phyloP scores from a whole-genome alignment of 2,797 vertebrate genomes.

The Tenualosa ilisha region DNA sequence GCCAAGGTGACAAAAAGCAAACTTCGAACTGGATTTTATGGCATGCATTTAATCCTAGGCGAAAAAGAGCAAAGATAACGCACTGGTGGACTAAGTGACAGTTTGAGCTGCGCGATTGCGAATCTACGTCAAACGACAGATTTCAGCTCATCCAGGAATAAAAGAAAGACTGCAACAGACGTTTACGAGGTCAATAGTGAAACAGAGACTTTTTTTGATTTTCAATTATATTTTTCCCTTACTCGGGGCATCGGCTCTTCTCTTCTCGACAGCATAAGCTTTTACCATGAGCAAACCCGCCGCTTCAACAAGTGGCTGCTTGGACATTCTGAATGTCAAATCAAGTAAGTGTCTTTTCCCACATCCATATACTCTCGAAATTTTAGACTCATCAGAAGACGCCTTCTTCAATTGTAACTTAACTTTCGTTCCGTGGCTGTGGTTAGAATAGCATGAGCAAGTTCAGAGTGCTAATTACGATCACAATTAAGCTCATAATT shows the following conservation, averaged over 20 bases:
- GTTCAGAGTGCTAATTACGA: background rate
- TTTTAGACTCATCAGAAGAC: background rate
- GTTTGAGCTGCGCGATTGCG: background rate
- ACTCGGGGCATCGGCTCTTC: constrained; percentile 42
- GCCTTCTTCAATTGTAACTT: background rate
- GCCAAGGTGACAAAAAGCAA: background rate
- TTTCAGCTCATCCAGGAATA: background rate
- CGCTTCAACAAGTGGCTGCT: constrained; percentile 97
- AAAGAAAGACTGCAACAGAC: background rate
- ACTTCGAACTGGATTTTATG: background rate
- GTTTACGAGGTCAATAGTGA: background rate
- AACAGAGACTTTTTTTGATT: background rate
- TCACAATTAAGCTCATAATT: background rate
- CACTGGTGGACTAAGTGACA: background rate
- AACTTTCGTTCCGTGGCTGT: background rate
- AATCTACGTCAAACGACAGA: background rate
- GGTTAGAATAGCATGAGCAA: background rate
- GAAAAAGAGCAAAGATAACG: constrained; percentile 5
- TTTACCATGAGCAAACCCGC: constrained; percentile 95
- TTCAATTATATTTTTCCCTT: background rate
- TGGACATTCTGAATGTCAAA: constrained; percentile 84
- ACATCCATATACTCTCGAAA: constrained; percentile 20
- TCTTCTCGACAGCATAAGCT: constrained; percentile 53
- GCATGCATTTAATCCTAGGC: background rate
- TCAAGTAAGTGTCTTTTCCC: constrained; percentile 74